phyloP scores from a whole-genome alignment of 2,113 vertebrate species.

The Coreoperca whiteheadi region DNA sequence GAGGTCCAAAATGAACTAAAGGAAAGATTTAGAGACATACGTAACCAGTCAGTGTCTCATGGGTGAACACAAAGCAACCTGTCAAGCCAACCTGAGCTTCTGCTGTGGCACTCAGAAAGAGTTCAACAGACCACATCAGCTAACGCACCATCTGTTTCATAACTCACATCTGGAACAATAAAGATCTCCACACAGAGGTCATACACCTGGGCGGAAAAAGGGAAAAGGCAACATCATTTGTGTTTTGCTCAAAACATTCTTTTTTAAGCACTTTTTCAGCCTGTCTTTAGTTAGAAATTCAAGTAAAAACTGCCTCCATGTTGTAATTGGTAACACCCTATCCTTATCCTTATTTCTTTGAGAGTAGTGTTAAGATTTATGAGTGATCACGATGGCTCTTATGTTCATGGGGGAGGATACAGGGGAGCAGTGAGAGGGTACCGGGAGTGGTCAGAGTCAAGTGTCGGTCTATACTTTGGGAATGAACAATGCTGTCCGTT shows the following conservation, averaged over 20 bases:
- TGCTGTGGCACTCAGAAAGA: constrained; percentile 35
- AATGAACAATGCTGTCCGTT: constrained; percentile 29
- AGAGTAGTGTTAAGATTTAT: constrained; percentile 69
- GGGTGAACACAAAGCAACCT: neutral
- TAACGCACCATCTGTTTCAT: constrained; percentile 62
- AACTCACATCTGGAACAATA: constrained; percentile 73
- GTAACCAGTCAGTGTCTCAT: neutral
- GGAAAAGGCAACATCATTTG: constrained; percentile 15
- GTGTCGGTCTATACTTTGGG: constrained; percentile 29
- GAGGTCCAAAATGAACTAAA: neutral
- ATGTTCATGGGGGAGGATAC: constrained; percentile 62
- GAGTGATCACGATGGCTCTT: constrained; percentile 78
- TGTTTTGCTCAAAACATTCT: constrained; percentile 7
- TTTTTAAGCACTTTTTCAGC: neutral
- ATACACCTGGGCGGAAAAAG: constrained; percentile 24
- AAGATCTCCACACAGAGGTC: constrained; percentile 37
- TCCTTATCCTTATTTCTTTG: constrained; percentile 41
- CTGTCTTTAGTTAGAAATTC: constrained; percentile 34
- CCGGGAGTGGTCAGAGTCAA: constrained; percentile 19
- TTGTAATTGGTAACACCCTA: neutral
- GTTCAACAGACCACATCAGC: constrained; percentile 60
- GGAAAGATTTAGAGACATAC: neutral
- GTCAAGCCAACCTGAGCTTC: constrained; percentile 24
- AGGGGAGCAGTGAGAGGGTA: constrained; percentile 26
- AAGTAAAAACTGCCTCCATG: constrained; percentile 33